Conservation (phyloP, 2,113 vertebrate species). For the Hiodon alosoides region DNA sequence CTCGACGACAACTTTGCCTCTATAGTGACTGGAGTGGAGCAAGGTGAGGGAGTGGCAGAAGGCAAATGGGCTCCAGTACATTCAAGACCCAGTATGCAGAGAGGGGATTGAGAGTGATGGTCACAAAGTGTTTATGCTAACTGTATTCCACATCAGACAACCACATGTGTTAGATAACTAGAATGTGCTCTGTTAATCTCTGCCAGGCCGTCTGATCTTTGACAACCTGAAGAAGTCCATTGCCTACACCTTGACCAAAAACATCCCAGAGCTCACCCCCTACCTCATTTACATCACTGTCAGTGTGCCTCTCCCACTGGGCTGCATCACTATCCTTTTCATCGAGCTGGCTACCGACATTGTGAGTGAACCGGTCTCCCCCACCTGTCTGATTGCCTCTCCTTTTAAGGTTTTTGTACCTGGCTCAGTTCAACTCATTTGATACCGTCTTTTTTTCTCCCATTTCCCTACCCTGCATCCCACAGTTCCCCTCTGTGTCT, state of each 20-base stretch:
- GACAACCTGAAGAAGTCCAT: conserved; percentile 86
- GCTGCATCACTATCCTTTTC: conserved; percentile 84
- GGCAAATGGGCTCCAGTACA: background rate
- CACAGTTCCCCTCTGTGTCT: conserved; percentile 77
- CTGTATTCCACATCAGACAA: background rate
- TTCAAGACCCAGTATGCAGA: too few relatives aligned
- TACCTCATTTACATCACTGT: conserved; percentile 81
- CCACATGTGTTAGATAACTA: too few relatives aligned
- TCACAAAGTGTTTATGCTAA: background rate
- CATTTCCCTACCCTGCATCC: background rate
- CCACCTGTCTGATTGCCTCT: background rate
- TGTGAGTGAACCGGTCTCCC: conserved; percentile 53
- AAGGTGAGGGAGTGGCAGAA: conserved; percentile 53
- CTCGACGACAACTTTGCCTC: conserved; percentile 80
- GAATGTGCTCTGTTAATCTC: background rate
- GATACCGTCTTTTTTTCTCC: background rate
- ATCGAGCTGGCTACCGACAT: conserved; percentile 82
- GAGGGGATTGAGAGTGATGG: background rate
- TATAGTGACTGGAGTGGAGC: conserved; percentile 79
- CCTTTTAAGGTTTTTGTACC: background rate
- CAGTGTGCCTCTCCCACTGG: conserved; percentile 75
- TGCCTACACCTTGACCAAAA: conserved; percentile 78
- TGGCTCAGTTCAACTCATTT: background rate
- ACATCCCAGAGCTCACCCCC: conserved; percentile 78
- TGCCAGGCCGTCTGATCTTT: conserved; percentile 74